Base-by-base conservation (phyloP, 2,888 invertebrate genomes). In the Nomada ruficornis region DNA sequence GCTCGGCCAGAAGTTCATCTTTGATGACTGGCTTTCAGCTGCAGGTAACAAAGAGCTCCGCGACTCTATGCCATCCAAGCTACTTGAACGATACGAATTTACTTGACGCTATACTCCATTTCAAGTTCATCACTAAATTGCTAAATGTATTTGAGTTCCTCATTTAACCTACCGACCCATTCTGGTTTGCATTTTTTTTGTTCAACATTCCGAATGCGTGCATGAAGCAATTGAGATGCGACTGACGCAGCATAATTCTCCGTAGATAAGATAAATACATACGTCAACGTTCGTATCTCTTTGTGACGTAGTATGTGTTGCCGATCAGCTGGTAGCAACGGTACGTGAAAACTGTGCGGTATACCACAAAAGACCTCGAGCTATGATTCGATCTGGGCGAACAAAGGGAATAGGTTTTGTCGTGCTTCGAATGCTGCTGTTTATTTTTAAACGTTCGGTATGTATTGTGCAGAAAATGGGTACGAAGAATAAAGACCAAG, bases 381-480 rank as follows among this genome's bases (percentile, higher is more conserved):
- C 29, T 62, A 29, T n/a, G 59, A 26, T 54, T 62, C 59, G 59
- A 52, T 9, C 0, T 50, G 9, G 42, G 13, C 26, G 42, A 50
- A 60, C 44, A 20, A 59, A 75, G 57, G 52, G 67, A 60, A 13
- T 5, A 18, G 15, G 54, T 70, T 80, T 64, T 57, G 65, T 60
- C 80, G 71, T 73, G 20, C 52, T 65, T 50, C 59, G 18, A 55
- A 13, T n/a, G 52, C 52, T n/a, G 55, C 69, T 54, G 68, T 71
- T 76, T 87, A 87, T 77, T 85, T 80, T 82, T 73, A 75, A 54
- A 60, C 71, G 44, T 20, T 59, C 62, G 60, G 55, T 65, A 26
- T 55, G 54, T 64, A 54, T 47, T 71, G 68, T 55, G 62, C 68
- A 68, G 80, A 84, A 73, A 75, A 82, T 74, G 77, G 65, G 67